Evolutionary conservation across 2,797 vertebrate genomes (phyloP).

Genomic region (Chiroxiphia lanceolata): DNA sequence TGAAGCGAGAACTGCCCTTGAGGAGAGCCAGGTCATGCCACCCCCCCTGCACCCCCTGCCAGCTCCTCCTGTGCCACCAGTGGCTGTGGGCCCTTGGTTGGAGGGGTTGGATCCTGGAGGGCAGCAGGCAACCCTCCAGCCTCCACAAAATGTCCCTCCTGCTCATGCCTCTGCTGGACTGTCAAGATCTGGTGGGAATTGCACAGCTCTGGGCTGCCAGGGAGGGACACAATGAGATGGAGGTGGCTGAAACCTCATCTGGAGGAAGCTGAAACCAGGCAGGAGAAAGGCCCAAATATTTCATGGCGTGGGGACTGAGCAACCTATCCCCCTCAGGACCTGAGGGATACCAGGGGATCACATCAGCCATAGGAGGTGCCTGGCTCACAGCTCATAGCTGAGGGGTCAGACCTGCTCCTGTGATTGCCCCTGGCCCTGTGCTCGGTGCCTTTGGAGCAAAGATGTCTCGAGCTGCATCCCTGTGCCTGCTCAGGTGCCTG

Average conservation of each 20-base stretch:
- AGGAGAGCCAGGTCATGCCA: neutral
- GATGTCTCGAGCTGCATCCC: neutral
- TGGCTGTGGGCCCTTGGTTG: neutral
- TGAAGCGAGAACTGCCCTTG: neutral
- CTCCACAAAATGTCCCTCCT: neutral
- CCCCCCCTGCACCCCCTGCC: neutral
- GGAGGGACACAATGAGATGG: neutral
- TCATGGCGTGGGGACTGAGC: rapidly evolving
- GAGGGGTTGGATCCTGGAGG: neutral
- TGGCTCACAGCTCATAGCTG: neutral
- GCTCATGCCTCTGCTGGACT: neutral
- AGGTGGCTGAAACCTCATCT: neutral
- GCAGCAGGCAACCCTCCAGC: neutral
- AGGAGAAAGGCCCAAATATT: neutral
- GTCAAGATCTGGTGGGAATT: rapidly evolving
- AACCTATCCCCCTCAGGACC: neutral
- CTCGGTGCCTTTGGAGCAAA: rapidly evolving
- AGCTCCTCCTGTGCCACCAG: neutral
- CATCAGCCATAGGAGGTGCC: rapidly evolving
- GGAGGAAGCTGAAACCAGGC: neutral
- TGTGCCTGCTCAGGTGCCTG: neutral
- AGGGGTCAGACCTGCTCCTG: neutral
- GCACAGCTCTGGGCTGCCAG: neutral
- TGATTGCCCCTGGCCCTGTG: neutral
- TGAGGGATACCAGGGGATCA: neutral